Base-by-base conservation (phyloP, 2,888 invertebrate species). In the Dromius quadrimaculatus region DNA sequence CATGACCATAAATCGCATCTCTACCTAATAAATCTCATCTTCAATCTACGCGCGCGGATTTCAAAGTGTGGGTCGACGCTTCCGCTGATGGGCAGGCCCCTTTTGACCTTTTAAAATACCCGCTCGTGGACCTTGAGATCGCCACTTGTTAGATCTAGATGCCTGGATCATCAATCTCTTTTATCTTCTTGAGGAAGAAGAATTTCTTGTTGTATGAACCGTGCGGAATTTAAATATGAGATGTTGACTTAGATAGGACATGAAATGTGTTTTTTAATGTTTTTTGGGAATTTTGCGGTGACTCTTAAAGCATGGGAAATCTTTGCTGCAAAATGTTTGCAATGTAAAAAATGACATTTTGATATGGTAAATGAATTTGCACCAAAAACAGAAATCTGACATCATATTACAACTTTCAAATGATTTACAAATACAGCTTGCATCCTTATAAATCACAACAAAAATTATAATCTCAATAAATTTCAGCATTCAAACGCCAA, bases 131-230 rank as follows among this genome's bases (percentile, higher is more conserved):
- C 61, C 61, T 61, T 61, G 61, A 61, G 41, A 41, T 61, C 38
- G 11, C 20, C 61, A 61, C 61, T 38, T 61, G 61, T 61, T 38
- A 36, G 61, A 61, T 38, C 41, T 38, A 61, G 61, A 38, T 61
- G 22, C 34, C 47, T 36, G n/a, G 9, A 28, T 28, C 50, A 9
- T 54, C 23, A 54, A 54, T 54, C n/a, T 23, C 2, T 6, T 28
- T 54, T 54, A 54, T 54, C 50, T n/a, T n/a, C n/a, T 54, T 13
- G 2, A 19, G 15, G 41, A 15, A 11, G 8, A 41, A 47, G 15
- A 28, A 54, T 23, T 54, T 54, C 15, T 28, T 54, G 50, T 54
- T 32, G n/a, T n/a, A n/a, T n/a, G n/a, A n/a, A n/a, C n/a, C n/a
- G n/a, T n/a, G n/a, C n/a, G n/a, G n/a, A n/a, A n/a, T n/a, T n/a